Base-by-base conservation (phyloP, 2,888 invertebrate species). In the Ernsta delagoae region DNA sequence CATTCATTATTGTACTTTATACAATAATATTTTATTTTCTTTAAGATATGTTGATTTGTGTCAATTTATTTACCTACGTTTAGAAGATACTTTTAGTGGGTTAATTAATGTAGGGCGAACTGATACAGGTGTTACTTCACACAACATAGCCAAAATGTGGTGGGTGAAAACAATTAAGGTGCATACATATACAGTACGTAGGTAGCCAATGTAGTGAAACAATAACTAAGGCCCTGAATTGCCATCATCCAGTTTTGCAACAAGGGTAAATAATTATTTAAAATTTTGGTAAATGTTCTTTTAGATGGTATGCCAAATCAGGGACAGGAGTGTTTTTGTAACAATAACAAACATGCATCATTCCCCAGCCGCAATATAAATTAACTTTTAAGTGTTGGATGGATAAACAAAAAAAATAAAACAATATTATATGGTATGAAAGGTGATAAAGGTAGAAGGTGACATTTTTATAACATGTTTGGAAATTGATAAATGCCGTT, bases 321-420 rank as follows among this genome's bases (percentile, higher is more conserved):
- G 65, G 59, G 70, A 62, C 56, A 71, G 65, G 70, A 71, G 59
- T 63, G 68, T 34, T 24, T 16, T 57, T n/a, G 39, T 45, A 56
- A 70, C 60, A 70, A 63, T 64, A 68, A 72, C 71, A 59, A 60
- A 77, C 92, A 92, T 92, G 92, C 92, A 89, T 86, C 93, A 93
- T 92, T 93, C 92, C 91, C 92, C 92, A 93, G 92, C 92, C 92
- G 92, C 92, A 87, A 84, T 90, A 82, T 79, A 84, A 89, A 90
- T 79, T 84, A 86, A 87, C 11, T 78, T 75, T 62, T 85, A 87
- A 87, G 86, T 92, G 89, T 88, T 86, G 89, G 88, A 92, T 92
- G 92, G 92, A 89, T 83, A 77, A 82, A 90, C 84, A 84, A 73
- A 85, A 77, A 73, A 2, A 80, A 83, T 79, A 79, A 78, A 83